Percentiles rank a stretch among this genome's conserved stretches.
phyloP scores from a whole-genome alignment of 2,888 invertebrate genomes.

The Drosophila kanekoi region DNA sequence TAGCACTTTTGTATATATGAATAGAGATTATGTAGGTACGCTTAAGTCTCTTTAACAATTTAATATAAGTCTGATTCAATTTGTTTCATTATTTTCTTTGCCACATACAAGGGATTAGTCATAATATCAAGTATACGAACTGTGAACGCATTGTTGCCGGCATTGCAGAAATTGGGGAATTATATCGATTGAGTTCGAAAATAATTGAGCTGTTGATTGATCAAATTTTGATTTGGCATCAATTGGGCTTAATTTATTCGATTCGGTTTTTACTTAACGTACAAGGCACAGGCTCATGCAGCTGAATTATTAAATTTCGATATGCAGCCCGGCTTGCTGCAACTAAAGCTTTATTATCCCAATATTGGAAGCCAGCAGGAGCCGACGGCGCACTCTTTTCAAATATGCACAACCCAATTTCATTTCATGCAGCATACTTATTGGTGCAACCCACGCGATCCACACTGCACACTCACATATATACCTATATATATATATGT shows the following conservation, averaged over 20 bases:
- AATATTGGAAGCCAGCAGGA: slow-evolving; percentile 7
- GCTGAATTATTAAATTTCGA: slow-evolving; percentile 9
- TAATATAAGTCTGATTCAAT: slow-evolving; percentile 6
- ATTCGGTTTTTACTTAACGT: no score
- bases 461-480: slow-evolving; percentile 9
- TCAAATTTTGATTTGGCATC: slow-evolving; percentile 3
- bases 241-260: neutral
- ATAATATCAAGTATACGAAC: slow-evolving; percentile 26
- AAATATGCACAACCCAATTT: slow-evolving; percentile 71
- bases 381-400: slow-evolving; percentile 11
- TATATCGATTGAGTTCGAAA: slow-evolving; percentile 15
- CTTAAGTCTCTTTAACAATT: slow-evolving; percentile 7
- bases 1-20: slow-evolving; percentile 13
- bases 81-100: neutral
- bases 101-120: slow-evolving; percentile 12
- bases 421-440: slow-evolving; percentile 58
- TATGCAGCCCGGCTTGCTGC: slow-evolving; percentile 5
- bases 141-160: slow-evolving; percentile 22
- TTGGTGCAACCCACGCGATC: slow-evolving; percentile 40
- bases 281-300: neutral
- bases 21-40: slow-evolving; percentile 21
- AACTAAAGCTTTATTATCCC: slow-evolving; percentile 5
- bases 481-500: neutral
- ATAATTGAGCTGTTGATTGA: slow-evolving; percentile 23
- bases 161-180: slow-evolving; percentile 16